Base-by-base conservation (phyloP, 1,140 invertebrate species). In the Bradynema listronoti region DNA sequence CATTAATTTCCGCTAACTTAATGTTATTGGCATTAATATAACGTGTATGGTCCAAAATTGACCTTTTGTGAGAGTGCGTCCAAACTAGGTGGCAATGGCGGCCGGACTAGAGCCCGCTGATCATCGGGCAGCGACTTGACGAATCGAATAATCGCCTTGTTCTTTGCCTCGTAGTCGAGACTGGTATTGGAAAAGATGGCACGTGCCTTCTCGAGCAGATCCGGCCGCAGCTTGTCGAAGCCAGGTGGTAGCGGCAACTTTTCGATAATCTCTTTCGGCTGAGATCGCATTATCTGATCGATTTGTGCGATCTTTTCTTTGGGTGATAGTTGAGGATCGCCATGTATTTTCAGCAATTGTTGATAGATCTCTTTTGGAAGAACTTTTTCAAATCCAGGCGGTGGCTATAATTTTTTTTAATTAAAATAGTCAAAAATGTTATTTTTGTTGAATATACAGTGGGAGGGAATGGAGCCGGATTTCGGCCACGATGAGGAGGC, bases 311-410 rank as follows among this genome's bases (percentile, higher is more conserved):
- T 60, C 39, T 68, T 68, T 56, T 66, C 34, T 41, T 66, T 36
- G 2, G 39, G 16, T 32, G 62, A n/a, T 11, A 66, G 32, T 22
- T 36, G n/a, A 24, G 49, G 30, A 34, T 61, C 47, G 7, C 42
- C 51, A 41, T 61, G 56, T 27, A 65, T 52, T 42, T 46, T 29
- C 46, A 61, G 19, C 30, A 66, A 43, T 50, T 65, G n/a, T 59
- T 46, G 11, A 34, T 68, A 68, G 19, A 41, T 36, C 2, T 65
- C 46, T 24, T 24, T 4, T 9, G 64, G 64, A 30, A 66, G 43
- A 27, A 65, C 63, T 47, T 51, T 33, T 46, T 68, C 54, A 22
- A 66, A 68, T 14, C 56, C 65, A 16, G 65, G 64, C 24, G 64
- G 64, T 39, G 65, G 65, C 64, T 68, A 9, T 34, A 62, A 51